Base-by-base conservation (phyloP, 2,113 vertebrate genomes). In the Megatriorchis doriae region DNA sequence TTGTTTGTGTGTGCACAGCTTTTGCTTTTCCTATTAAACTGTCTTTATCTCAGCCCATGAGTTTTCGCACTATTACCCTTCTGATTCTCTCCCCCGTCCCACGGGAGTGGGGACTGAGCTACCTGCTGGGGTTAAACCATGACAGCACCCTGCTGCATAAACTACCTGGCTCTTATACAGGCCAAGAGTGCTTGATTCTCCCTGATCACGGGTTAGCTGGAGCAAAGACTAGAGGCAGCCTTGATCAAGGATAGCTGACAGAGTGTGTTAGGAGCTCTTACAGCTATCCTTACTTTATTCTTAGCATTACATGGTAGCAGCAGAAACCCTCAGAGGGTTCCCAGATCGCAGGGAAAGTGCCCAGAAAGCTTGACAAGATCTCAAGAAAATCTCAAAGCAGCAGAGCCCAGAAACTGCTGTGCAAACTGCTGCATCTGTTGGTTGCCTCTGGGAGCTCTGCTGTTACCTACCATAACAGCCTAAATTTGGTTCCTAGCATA, bases 1-100 rank as follows among this genome's bases (percentile, higher is more conserved):
- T 20, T 47, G 19, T 19, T 2, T 47, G 45, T 1, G 2, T 10
- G 2, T 10, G 45, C 10, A 2, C 3, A 5, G 19, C 45, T 47
- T 47, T 42, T 42, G 40, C 38, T 72, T 40, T 42, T 7, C 20
- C 13, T 36, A 1, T 7, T 65, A 31, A 40, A 23, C 25, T 21
- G 13, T 11, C 38, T 40, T 12, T 38, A 40, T 18, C 13, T 31
- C n/a, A 61, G 5, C 16, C 9, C 25, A 23, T 2, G 10, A 56
- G 5, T 61, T 55, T 84, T 59, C 73, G 78, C 29, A 32, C 43
- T 66, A 42, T 26, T 25, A 15, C 4, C 6, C 22, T 43, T 34
- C 45, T 3, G 2, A 52, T 42, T 40, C 6, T 40, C 18, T 62
- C 47, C 7, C 20, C 22, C 22, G 19, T 50, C 40, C 34, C 34